Percentiles rank a stretch among this genome's conserved stretches.
Conservation (phyloP, 2,888 invertebrate genomes). For the Urechis unicinctus region DNA sequence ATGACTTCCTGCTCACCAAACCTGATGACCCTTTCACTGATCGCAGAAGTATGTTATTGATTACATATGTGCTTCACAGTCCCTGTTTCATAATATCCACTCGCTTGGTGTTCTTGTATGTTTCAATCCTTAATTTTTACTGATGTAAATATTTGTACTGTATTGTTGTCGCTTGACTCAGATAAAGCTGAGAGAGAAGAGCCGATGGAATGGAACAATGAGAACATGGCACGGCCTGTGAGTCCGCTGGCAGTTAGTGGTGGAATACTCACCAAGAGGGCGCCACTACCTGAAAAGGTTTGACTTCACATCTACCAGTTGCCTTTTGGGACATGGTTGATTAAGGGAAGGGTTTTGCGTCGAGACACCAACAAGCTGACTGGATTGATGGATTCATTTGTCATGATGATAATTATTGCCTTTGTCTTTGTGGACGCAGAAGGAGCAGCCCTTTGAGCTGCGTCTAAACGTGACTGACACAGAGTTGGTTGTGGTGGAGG, state of each 20-base stretch:
- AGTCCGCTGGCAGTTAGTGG: constrained; percentile 33
- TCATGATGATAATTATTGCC: no score
- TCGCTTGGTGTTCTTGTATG: no score
- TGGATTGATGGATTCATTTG: no score
- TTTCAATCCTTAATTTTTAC: neutral
- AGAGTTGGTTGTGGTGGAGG: constrained; percentile 88
- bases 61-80: no score
- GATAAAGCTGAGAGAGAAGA: no score
- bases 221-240: neutral
- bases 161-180: constrained; percentile 25
- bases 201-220: no score
- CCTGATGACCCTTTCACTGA: constrained; percentile 36
- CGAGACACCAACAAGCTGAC: no score
- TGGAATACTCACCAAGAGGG: constrained; percentile 51
- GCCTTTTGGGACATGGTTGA: neutral
- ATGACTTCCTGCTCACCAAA: constrained; percentile 65
- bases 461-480: constrained; percentile 92
- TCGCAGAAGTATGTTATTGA: constrained; percentile 5
- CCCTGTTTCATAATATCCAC: no score
- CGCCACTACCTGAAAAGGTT: constrained; percentile 47
- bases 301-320: neutral
- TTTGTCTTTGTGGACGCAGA: no score
- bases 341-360: no score
- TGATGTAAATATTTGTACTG: neutral
- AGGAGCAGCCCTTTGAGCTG: constrained; percentile 64